Conservation (phyloP, 2,888 invertebrate genomes). For the Charanyca ferruginea region DNA sequence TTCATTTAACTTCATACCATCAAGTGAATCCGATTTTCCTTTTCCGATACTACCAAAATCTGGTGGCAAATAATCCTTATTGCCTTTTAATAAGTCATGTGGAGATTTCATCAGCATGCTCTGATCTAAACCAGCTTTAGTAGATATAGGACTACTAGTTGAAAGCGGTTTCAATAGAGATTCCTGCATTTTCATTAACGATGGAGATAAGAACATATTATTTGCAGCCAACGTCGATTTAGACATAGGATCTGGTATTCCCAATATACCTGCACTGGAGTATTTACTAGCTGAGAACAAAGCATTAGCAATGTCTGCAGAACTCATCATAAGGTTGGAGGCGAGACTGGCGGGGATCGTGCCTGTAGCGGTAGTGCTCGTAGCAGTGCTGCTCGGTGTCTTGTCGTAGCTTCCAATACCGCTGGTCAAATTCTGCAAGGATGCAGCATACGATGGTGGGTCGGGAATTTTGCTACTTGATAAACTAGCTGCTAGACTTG, state of each 20-base stretch:
- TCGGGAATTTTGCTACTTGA: slow-evolving; percentile 85
- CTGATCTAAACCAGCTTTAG: slow-evolving; percentile 86
- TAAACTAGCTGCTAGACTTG: slow-evolving; percentile 85
- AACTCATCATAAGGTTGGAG: slow-evolving; percentile 92
- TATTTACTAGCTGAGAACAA: slow-evolving; percentile 93
- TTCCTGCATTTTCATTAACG: slow-evolving; percentile 94
- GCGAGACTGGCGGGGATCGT: slow-evolving; percentile 90
- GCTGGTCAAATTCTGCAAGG: slow-evolving; percentile 85
- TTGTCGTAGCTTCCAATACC: slow-evolving; percentile 85
- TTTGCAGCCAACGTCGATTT: slow-evolving; percentile 94
- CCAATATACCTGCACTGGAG: slow-evolving; percentile 92
- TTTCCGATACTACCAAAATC: slow-evolving; percentile 90
- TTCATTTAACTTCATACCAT: slow-evolving; percentile 84
- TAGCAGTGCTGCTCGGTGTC: slow-evolving; percentile 87
- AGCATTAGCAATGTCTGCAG: slow-evolving; percentile 92
- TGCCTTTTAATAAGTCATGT: slow-evolving; percentile 83
- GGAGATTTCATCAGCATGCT: slow-evolving; percentile 86
- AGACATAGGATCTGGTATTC: slow-evolving; percentile 94
- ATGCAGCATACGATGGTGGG: slow-evolving; percentile 87
- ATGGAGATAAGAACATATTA: slow-evolving; percentile 95
- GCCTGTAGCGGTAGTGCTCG: slow-evolving; percentile 85
- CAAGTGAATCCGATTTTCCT: slow-evolving; percentile 87
- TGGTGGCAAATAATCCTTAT: slow-evolving; percentile 88
- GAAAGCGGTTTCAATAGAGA: slow-evolving; percentile 91
- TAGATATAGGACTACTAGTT: slow-evolving; percentile 89